phyloP scores from a whole-genome alignment of 2,113 vertebrate genomes.

The Entomyzon cyanotis region DNA sequence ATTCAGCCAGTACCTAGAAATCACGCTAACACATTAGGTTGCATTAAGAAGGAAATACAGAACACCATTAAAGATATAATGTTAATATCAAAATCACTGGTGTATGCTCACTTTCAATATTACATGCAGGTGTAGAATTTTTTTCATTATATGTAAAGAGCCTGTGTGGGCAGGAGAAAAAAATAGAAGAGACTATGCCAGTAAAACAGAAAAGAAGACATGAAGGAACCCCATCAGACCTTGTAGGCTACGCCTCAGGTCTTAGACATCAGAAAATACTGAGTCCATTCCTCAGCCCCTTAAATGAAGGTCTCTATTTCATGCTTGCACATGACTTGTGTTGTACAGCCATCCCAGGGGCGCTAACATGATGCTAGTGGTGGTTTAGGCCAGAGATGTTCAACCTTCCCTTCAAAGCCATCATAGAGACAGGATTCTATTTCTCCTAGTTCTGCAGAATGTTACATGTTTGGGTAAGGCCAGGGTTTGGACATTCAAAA shows the following conservation, averaged over 20 bases:
- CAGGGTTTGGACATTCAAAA: not conserved
- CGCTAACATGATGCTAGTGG: not conserved
- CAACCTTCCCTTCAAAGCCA: not conserved
- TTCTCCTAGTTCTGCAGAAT: not conserved
- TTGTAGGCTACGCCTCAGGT: not conserved
- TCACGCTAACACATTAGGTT: not conserved
- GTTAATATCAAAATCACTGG: not conserved
- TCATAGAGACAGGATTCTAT: not conserved
- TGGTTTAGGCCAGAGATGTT: not conserved
- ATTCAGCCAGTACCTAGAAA: not conserved
- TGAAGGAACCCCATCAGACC: not conserved
- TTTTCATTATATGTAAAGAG: not conserved
- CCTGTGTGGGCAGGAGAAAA: not conserved
- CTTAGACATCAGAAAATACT: not conserved
- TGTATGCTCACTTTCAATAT: not conserved
- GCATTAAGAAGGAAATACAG: not conserved
- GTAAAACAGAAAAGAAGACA: not conserved
- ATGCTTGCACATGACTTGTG: not conserved
- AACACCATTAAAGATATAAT: not conserved
- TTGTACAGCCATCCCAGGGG: not conserved
- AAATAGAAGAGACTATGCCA: not conserved
- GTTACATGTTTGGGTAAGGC: not conserved
- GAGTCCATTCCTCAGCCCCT: not conserved
- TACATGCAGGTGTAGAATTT: not conserved
- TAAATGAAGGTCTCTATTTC: not conserved